phyloP scores from a whole-genome alignment of 2,888 invertebrate species.

The Agrotis segetum region DNA sequence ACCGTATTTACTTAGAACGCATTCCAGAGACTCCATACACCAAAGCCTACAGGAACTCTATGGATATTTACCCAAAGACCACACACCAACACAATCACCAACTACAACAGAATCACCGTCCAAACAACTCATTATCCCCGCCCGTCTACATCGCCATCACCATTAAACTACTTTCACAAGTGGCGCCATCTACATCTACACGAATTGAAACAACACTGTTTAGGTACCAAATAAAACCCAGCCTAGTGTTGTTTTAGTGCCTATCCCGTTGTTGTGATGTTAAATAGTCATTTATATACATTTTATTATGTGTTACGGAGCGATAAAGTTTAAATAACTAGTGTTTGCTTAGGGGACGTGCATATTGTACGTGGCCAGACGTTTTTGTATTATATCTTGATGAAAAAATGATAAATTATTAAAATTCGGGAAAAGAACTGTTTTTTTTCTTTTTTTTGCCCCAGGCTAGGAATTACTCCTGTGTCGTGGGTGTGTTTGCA shows the following conservation, averaged over 20 bases:
- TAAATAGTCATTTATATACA: constrained; percentile 62
- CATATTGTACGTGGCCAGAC: background rate
- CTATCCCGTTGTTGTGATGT: constrained; percentile 59
- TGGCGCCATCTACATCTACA: constrained; percentile 70
- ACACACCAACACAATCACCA: constrained; percentile 31
- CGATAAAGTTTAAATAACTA: constrained; percentile 52
- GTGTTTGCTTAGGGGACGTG: constrained; percentile 36
- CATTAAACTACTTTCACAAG: constrained; percentile 66
- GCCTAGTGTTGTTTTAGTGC: constrained; percentile 63
- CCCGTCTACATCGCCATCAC: constrained; percentile 52
- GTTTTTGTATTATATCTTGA: background rate
- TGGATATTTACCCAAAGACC: constrained; percentile 7
- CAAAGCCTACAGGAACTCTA: background rate
- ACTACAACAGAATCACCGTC: constrained; percentile 20
- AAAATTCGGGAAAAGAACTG: too few species aligned
- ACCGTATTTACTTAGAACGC: too few species aligned
- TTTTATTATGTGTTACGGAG: constrained; percentile 46
- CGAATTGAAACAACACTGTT: constrained; percentile 63
- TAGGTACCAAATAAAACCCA: constrained; percentile 66
- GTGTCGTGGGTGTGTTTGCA: too few species aligned
- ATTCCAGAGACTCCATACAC: background rate
- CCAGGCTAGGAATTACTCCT: too few species aligned
- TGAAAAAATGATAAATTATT: background rate
- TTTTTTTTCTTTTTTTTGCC: too few species aligned
- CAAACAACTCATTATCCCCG: constrained; percentile 36